A percentile compares a stretch with the other conserved stretches of the same genome.
Evolutionary conservation across 1,140 invertebrate genomes (phyloP).

Genomic region (Trichomalopsis sarcophagae): DNA sequence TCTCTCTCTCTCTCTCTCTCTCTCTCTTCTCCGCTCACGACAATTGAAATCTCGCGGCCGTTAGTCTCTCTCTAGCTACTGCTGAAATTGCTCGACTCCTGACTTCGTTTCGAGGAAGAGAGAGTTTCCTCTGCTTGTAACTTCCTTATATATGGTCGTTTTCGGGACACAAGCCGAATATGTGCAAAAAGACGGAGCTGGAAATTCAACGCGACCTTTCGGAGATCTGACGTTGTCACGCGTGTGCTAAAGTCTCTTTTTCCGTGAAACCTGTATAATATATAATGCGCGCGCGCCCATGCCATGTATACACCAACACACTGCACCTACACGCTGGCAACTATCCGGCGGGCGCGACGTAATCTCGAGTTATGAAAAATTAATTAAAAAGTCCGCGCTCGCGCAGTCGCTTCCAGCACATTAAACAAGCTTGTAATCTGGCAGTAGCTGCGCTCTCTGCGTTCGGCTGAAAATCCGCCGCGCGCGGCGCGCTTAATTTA

Average conservation of each 20-base stretch:
- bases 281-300: too few relatives aligned
- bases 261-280: too few relatives aligned
- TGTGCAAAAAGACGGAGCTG: neutral
- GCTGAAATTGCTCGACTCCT: slow-evolving; percentile 37
- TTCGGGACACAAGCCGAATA: slow-evolving; percentile 1
- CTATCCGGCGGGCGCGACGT: neutral
- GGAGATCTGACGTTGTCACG: too few relatives aligned
- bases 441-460: neutral
- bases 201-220: neutral
- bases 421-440: slow-evolving; percentile 1
- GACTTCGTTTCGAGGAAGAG: slow-evolving; percentile 16
- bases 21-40: slow-evolving; percentile 57
- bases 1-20: slow-evolving; percentile 22
- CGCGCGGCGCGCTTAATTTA: neutral
- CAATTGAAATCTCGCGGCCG: slow-evolving; percentile 68
- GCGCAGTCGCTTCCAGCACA: neutral
- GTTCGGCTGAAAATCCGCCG: neutral
- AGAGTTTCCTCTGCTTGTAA: slow-evolving; percentile 20
- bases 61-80: slow-evolving; percentile 33
- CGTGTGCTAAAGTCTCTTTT: too few relatives aligned
- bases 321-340: too few relatives aligned
- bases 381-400: neutral
- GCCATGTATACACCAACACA: too few relatives aligned
- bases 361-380: neutral
- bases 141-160: slow-evolving; percentile 40